Evolutionary conservation across 2,888 invertebrate genomes (phyloP).

Genomic region (Rhopalosiphum nymphaeae): DNA sequence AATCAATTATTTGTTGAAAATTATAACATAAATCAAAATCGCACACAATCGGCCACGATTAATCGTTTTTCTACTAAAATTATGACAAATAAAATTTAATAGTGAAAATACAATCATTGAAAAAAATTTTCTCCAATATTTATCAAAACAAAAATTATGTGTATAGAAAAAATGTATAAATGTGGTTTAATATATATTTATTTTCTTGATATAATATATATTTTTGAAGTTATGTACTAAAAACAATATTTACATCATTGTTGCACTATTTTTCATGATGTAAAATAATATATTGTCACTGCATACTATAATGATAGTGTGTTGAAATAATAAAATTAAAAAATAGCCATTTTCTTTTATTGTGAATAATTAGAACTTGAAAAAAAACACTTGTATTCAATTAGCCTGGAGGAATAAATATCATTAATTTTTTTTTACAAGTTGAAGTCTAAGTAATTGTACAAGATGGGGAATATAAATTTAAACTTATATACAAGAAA

Average conservation of each 20-base stretch:
- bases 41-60: no score
- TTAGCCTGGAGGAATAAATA: background rate
- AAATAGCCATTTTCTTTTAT: background rate
- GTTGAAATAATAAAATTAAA: background rate
- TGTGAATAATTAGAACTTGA: constrained; percentile 15
- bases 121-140: no score
- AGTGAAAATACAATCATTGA: background rate
- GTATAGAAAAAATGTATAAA: no score
- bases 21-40: no score
- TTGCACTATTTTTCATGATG: background rate
- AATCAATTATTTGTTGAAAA: background rate
- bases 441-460: constrained; percentile 34
- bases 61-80: no score
- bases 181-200: background rate
- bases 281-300: background rate
- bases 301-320: background rate
- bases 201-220: background rate
- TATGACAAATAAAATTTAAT: no score
- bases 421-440: constrained; percentile 13
- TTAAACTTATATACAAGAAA: constrained; percentile 13
- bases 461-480: constrained; percentile 28
- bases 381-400: constrained; percentile 18
- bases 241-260: background rate
- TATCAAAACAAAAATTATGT: no score
- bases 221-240: background rate